Base-by-base conservation (phyloP, 2,113 vertebrate genomes). In the Plectropomus leopardus region DNA sequence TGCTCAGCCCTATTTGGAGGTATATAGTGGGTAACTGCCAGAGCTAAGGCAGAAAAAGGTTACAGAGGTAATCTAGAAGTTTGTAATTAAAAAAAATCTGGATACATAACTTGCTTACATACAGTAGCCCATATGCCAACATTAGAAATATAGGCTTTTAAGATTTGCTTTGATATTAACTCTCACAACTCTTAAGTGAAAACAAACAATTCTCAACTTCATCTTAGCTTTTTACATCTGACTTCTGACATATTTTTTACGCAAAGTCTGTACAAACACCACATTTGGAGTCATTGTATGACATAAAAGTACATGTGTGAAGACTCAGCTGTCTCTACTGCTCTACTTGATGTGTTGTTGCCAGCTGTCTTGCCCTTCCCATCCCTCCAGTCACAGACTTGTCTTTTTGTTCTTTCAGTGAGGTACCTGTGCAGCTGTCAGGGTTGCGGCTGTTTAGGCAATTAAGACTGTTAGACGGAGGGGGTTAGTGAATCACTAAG, bases 361-460 rank as follows among this genome's bases (percentile, higher is more conserved):
- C 69, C 84, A 83, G 78, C 70, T 90, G 86, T 78, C 74, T 69
- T 24, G 34, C 17, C 23, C 30, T 53, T 67, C 26, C 54, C 71
- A 10, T 72, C 51, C 50, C 76, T 57, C n/a, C 40, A 58, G 66
- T 72, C 78, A 15, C 50, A 58, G 19, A 44, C 57, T 44, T 59
- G 70, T 86, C 54, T 90, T 88, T 80, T 63, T 80, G 77, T 80
- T 75, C 70, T 23, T 64, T 87, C 67, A 64, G 26, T 14, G 76
- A 71, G 59, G 82, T 89, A 94, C 92, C 93, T 94, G 93, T 89
- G 88, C 94, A 93, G 90, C 90, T 94, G 93, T 85, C 87, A 78
- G 84, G 72, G 86, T 92, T 68, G 54, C 16, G 75, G 61, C 85
- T 90, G 92, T 92, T 93, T 92, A 88, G 90, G 92, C 89, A 89